Conservation (phyloP, 2,113 vertebrate genomes). For the Chaetorhynchus papuensis region DNA sequence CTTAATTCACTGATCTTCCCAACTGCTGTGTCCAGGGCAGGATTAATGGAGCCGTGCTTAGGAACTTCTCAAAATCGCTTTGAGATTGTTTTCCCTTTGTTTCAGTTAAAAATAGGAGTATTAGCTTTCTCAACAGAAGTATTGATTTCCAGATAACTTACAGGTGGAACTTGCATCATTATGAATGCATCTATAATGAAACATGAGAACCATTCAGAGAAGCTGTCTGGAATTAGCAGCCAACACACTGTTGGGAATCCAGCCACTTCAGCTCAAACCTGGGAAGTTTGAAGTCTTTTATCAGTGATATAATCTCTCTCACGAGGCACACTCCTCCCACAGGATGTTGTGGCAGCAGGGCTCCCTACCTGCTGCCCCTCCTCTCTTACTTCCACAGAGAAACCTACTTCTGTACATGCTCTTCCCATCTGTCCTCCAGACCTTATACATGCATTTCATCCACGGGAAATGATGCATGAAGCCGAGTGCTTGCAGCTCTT, state of each 20-base stretch:
- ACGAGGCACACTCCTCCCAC: fast-evolving
- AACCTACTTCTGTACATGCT: background rate
- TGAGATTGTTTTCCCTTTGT: background rate
- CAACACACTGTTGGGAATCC: background rate
- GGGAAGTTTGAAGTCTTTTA: background rate
- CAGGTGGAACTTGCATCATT: background rate
- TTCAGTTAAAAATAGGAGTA: background rate
- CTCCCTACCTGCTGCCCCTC: background rate
- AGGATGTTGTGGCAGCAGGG: background rate
- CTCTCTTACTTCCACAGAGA: background rate
- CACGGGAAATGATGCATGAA: background rate
- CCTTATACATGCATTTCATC: background rate
- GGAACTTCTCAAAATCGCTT: background rate
- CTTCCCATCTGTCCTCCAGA: background rate
- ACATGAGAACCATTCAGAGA: background rate
- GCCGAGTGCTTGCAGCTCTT: background rate
- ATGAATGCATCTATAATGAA: background rate
- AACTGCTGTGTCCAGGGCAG: background rate
- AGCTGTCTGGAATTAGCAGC: background rate
- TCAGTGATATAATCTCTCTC: background rate
- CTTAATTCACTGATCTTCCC: background rate
- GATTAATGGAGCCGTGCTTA: background rate
- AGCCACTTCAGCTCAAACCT: background rate
- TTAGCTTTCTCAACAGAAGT: background rate
- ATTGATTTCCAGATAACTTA: background rate